Evolutionary conservation across 2,888 invertebrate species (phyloP), one percentile per base, ranked within the genome.

Genomic region (Brachynemurus nebulosus): DNA sequence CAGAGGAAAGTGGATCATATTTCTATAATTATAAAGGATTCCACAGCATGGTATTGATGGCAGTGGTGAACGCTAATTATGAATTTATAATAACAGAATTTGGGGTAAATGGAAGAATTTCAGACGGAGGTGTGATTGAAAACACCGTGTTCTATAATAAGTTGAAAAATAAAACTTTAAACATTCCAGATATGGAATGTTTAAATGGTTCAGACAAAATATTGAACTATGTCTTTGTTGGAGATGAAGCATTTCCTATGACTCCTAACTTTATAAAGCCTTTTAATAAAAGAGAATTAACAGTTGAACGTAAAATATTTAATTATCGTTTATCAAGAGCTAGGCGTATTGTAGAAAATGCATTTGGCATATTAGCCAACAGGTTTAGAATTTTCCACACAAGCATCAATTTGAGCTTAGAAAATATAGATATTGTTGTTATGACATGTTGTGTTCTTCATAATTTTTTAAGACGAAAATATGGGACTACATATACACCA

Each of bases 371-470:
- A 46, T 46, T 55, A 3, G 48, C 47, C 33, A 59, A 56, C 49
- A 61, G 58, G 50, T 60, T 56, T 58, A 48, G 55, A 48, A 59
- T 59, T 46, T 55, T 58, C 44, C 57, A 58, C 48, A 45, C 55
- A 35, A 54, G 57, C 39, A 46, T 57, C 27, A 50, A 56, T 43
- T 51, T 56, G 33, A 44, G 52, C 34, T 45, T 44, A 33, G 48
- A 51, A 36, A 54, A 53, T 49, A 52, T 52, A 42, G 50, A 48
- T 23, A 47, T 48, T 43, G 54, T 56, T 47, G 49, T 56, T 40
- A 55, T 56, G 49, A 52, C 54, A 36, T 54, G 55, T 48, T 47
- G 50, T 40, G 46, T 52, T 37, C 47, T 53, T 27, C 52, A 53
- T 47, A 51, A 53, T 45, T 44, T 43, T 43, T 49, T 50, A 33